Conservation (phyloP, 2,113 vertebrate species). For the Oreotrochilus melanogaster region DNA sequence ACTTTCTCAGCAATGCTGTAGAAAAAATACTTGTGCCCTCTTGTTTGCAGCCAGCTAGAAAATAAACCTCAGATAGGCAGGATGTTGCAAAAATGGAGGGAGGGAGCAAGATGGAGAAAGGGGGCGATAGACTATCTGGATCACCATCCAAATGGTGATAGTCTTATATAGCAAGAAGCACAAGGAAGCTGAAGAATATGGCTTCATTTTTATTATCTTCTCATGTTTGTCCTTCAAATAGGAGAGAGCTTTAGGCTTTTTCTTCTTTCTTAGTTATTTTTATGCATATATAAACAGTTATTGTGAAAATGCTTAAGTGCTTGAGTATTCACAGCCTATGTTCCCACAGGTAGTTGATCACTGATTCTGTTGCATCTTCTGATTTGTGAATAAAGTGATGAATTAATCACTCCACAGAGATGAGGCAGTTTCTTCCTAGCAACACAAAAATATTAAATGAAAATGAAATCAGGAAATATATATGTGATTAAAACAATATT, state of each 20-base stretch:
- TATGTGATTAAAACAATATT: neutral
- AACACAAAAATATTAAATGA: neutral
- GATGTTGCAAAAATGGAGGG: neutral
- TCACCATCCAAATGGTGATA: neutral
- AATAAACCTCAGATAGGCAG: neutral
- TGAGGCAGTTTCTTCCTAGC: neutral
- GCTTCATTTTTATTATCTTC: neutral
- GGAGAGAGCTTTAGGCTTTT: neutral
- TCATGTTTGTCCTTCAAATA: neutral
- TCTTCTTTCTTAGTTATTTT: neutral
- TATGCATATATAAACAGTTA: neutral
- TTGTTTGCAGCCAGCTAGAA: neutral
- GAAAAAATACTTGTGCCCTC: neutral
- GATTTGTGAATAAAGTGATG: neutral
- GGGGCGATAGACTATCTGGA: neutral
- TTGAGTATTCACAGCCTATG: neutral
- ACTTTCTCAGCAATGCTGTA: constrained; percentile 19
- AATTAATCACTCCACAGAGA: neutral
- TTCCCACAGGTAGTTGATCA: neutral
- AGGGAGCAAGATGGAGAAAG: neutral
- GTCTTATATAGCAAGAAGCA: neutral
- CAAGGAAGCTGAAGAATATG: neutral
- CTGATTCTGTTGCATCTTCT: neutral
- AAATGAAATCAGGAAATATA: neutral
- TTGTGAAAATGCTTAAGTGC: neutral